phyloP scores from a whole-genome alignment of 2,888 invertebrate species.

The Tipula lateralis region DNA sequence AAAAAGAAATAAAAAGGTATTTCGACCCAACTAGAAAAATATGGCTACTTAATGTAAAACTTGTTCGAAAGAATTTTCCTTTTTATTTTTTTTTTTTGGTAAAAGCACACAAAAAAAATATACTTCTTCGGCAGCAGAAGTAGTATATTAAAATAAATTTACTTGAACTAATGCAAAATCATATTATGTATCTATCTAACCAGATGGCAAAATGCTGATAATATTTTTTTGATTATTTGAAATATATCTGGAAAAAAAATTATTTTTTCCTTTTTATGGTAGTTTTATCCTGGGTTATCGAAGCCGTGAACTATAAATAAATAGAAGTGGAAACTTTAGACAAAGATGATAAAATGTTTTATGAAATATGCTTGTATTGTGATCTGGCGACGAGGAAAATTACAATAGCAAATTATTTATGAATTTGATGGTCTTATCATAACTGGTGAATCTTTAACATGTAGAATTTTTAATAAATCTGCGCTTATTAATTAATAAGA shows the following conservation, averaged over 20 bases:
- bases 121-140: neutral
- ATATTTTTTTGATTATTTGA: neutral
- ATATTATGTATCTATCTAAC: neutral
- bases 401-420: neutral
- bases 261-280: neutral
- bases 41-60: neutral
- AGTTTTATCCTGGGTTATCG: neutral
- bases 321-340: neutral
- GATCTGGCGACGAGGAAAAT: neutral
- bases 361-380: neutral
- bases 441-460: no score
- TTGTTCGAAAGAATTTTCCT: neutral
- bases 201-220: neutral
- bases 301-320: neutral
- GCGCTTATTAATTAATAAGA: no score
- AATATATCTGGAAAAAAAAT: neutral
- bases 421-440: no score
- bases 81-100: no score
- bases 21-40: neutral
- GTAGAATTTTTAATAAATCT: no score
- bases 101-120: neutral
- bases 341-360: neutral
- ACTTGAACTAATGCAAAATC: conserved; percentile 14
- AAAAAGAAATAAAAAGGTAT: neutral
- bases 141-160: conserved; percentile 11